Percentiles rank a stretch among this genome's conserved stretches.
These are phyloP conservation scores for Minunthozetes semirufus DNA, from an alignment of 2,888 invertebrate genomes.

Conservation along the genomic window DNA sequence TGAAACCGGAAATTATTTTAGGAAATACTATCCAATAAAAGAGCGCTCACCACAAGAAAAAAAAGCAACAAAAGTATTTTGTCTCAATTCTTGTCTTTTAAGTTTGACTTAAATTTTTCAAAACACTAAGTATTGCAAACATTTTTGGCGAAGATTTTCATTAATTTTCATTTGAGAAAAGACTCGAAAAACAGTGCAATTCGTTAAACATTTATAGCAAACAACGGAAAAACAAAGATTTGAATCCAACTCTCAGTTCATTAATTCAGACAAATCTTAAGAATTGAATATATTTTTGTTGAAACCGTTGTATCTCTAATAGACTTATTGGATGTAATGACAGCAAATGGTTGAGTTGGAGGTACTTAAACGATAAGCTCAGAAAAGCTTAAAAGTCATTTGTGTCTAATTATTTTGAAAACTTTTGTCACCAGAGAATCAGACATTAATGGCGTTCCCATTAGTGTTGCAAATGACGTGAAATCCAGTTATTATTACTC, in stretches of 20 bases:
- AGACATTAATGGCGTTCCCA: background rate
- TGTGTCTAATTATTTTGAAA: constrained; percentile 15
- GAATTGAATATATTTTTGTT: background rate
- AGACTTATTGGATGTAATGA: background rate
- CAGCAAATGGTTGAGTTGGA: background rate
- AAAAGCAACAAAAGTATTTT: background rate
- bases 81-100: background rate
- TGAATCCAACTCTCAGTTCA: background rate
- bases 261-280: no score
- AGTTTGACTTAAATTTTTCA: background rate
- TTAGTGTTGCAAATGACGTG: background rate
- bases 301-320: background rate
- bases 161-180: background rate
- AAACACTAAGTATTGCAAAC: background rate
- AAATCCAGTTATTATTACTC: background rate
- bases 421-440: background rate
- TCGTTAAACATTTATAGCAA: background rate
- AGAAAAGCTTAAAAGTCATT: constrained; percentile 5
- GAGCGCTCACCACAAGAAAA: background rate
- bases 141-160: background rate
- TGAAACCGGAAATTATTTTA: constrained; percentile 8
- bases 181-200: background rate
- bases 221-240: background rate
- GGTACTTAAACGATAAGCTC: background rate
- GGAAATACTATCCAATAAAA: background rate